Evolutionary conservation across 2,113 vertebrate species (phyloP).

Genomic region (Formicarius rufipectus): DNA sequence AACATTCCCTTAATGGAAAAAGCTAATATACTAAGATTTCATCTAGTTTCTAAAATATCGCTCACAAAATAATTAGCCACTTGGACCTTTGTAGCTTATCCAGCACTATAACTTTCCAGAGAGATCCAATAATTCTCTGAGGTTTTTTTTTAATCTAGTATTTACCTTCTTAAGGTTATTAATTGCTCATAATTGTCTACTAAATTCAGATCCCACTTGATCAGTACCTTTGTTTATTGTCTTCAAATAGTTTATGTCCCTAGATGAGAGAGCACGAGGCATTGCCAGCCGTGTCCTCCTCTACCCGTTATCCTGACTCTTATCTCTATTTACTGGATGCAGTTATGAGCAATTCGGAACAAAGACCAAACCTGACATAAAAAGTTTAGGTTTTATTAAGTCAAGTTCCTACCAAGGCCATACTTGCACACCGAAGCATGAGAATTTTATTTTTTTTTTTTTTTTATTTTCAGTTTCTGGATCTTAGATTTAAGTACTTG

Average conservation of each 20-base stretch:
- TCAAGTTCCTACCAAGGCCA: background rate
- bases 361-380: background rate
- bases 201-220: background rate
- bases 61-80: background rate
- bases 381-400: background rate
- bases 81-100: background rate
- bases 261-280: background rate
- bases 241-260: background rate
- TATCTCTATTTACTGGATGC: background rate
- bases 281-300: background rate
- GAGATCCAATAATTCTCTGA: background rate
- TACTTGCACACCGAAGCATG: fast-evolving
- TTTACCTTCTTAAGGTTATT: background rate
- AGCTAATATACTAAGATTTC: background rate
- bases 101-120: background rate
- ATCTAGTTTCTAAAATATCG: background rate
- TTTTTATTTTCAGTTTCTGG: no score
- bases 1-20: background rate
- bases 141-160: background rate
- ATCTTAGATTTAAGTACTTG: background rate
- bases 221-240: background rate
- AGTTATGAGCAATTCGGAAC: background rate
- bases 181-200: background rate
- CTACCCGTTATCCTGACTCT: background rate
- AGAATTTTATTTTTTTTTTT: no score